A percentile compares a stretch with the other conserved stretches of the same genome.
phyloP scores from a whole-genome alignment of 2,888 invertebrate species.

The Ormyrus rosae region DNA sequence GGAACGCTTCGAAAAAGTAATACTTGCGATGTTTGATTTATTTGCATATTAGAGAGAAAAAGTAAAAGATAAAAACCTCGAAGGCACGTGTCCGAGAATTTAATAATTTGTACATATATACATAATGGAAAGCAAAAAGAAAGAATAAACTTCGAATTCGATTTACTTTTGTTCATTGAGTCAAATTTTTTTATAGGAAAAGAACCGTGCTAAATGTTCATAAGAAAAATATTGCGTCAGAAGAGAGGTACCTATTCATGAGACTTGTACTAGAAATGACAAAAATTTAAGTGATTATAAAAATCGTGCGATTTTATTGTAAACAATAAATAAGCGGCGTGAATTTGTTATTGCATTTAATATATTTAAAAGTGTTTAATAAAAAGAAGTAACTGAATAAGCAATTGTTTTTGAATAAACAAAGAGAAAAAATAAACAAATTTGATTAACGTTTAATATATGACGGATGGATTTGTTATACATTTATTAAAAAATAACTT shows the following conservation, averaged over 20 bases:
- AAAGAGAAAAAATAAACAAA: background rate
- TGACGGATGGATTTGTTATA: background rate
- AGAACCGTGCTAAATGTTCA: constrained; percentile 37
- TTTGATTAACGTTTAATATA: constrained; percentile 33
- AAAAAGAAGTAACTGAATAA: constrained; percentile 19
- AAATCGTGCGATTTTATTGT: constrained; percentile 40
- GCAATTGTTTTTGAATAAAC: constrained; percentile 25
- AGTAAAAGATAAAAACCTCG: constrained; percentile 50
- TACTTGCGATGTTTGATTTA: constrained; percentile 65
- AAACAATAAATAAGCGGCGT: constrained; percentile 50
- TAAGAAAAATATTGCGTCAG: constrained; percentile 33
- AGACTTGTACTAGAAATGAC: background rate
- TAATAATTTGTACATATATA: constrained; percentile 56
- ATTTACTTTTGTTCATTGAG: constrained; percentile 50
- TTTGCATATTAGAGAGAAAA: constrained; percentile 55
- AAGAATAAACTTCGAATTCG: constrained; percentile 49
- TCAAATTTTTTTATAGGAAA: constrained; percentile 30
- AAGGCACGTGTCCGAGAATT: constrained; percentile 54
- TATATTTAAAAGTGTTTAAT: constrained; percentile 44
- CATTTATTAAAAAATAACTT: constrained; percentile 34
- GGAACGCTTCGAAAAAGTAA: constrained; percentile 58
- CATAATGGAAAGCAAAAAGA: constrained; percentile 42
- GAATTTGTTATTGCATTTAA: constrained; percentile 52
- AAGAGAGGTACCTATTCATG: constrained; percentile 28
- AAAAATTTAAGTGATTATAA: constrained; percentile 15